phyloP scores from a whole-genome alignment of 1,140 invertebrate genomes.

The Drosophila repletoides region DNA sequence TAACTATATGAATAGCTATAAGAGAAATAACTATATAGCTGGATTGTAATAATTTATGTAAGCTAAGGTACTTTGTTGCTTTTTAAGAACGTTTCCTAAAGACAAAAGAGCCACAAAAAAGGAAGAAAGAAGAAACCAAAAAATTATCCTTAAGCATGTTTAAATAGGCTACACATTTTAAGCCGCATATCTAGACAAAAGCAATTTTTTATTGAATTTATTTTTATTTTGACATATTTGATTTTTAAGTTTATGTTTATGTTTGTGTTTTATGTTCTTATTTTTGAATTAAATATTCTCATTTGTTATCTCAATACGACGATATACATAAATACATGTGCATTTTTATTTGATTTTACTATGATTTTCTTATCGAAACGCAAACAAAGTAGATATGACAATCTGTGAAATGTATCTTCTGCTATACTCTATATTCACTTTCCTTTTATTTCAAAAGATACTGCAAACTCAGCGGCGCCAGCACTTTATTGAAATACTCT shows the following conservation, averaged over 20 bases:
- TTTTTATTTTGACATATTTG: conserved; percentile 26
- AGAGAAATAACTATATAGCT: conserved; percentile 11
- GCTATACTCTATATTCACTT: conserved; percentile 34
- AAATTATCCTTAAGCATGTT: conserved; percentile 16
- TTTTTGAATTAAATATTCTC: conserved; percentile 64
- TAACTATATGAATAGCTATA: conserved; percentile 56
- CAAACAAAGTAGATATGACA: conserved; percentile 65
- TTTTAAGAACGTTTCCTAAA: conserved; percentile 74
- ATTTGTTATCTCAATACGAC: conserved; percentile 56
- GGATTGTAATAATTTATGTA: not conserved
- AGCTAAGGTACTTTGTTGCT: conserved; percentile 52
- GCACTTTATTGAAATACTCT: conserved; percentile 78
- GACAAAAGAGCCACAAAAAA: conserved; percentile 41
- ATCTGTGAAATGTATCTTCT: conserved; percentile 61
- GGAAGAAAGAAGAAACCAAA: conserved; percentile 3
- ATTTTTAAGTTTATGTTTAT: conserved; percentile 30
- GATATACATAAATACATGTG: too few species aligned
- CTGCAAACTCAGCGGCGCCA: conserved; percentile 53
- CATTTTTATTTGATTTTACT: conserved; percentile 56
- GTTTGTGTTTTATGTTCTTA: conserved; percentile 46
- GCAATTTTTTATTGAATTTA: conserved; percentile 19
- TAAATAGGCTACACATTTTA: conserved; percentile 15
- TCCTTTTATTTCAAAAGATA: conserved; percentile 48
- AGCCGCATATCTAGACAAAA: conserved; percentile 18
- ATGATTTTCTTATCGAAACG: too few species aligned